Evolutionary conservation across 53 echinoderm and acorn worm species (phyloP), one percentile per base, ranked within the genome.

Genomic region (Antedon mediterranea): DNA sequence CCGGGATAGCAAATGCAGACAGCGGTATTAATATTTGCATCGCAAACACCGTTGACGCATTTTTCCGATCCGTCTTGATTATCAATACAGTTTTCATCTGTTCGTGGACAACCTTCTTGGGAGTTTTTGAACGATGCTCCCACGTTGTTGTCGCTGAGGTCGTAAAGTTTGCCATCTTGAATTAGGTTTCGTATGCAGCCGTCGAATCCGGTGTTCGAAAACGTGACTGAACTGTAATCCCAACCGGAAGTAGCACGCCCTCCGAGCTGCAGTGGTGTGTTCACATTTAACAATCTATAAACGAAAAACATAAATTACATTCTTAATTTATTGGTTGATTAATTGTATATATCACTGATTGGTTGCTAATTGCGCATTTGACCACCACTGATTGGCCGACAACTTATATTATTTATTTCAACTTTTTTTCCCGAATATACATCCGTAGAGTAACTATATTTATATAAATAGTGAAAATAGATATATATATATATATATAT

Each of bases 151-250:
- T 57, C 57, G 11, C 34, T 28, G 23, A 97, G 86, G 71, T 97
- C 92, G 74, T 89, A 97, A 28, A 92, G 42, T 34, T 77, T 84
- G 30, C 92, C 85, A 72, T 97, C 97, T 42, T 89, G 88, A 74
- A 89, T 85, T 0, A 97, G 75, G 75, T 97, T 90, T 43, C 82
- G 74, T 72, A 97, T 89, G 79, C 97, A 97, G 32, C 97, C 97
- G n/a, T 82, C 83, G 72, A 86, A 97, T 30, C 88, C 86, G 42
- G 20, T 0, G 29, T 30, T 30, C 9, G 34, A 8, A 1, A 37
- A 34, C 4, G 31, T 42, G 28, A 73, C 30, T 0, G 30, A 43
- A 74, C 42, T 15, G 28, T 30, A 34, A 31, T 20, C 30, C 30
- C 43, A 43, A 31, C 18, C 43, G 30, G 76, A 20, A 32, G 43